Conservation (phyloP, 2,797 vertebrate species). For the Centropyge bicolor region DNA sequence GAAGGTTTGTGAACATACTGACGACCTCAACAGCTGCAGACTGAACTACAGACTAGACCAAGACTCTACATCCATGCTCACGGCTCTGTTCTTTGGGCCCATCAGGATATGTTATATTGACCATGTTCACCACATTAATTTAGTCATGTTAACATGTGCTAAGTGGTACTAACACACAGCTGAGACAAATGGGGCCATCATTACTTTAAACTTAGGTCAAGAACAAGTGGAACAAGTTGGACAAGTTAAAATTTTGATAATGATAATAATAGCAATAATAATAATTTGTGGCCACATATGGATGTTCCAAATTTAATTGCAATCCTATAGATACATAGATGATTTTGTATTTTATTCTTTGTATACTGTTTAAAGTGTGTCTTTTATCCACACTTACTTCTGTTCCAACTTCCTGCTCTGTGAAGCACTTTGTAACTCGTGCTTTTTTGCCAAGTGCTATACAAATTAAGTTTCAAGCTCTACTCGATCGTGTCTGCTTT, state of each 20-base stretch:
- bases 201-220: neutral
- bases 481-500: neutral
- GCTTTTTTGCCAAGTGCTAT: neutral
- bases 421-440: neutral
- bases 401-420: too few relatives aligned
- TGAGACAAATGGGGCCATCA: neutral
- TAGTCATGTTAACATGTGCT: too few relatives aligned
- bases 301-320: too few relatives aligned
- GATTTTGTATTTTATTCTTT: neutral
- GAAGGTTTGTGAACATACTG: slow-evolving; percentile 83
- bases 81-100: too few relatives aligned
- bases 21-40: neutral
- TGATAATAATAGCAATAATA: too few relatives aligned
- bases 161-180: neutral
- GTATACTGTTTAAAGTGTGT: neutral
- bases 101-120: too few relatives aligned
- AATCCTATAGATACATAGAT: too few relatives aligned
- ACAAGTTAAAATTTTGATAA: neutral
- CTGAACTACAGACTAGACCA: neutral
- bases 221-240: too few relatives aligned
- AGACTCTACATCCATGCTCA: too few relatives aligned
- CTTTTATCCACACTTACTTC: neutral
- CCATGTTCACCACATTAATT: too few relatives aligned
- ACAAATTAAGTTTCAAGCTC: neutral
- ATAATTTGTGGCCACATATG: too few relatives aligned